Percentiles rank a stretch among this genome's conserved stretches.
Conservation (phyloP, 2,888 invertebrate species). For the Sinotaia quadrata region DNA sequence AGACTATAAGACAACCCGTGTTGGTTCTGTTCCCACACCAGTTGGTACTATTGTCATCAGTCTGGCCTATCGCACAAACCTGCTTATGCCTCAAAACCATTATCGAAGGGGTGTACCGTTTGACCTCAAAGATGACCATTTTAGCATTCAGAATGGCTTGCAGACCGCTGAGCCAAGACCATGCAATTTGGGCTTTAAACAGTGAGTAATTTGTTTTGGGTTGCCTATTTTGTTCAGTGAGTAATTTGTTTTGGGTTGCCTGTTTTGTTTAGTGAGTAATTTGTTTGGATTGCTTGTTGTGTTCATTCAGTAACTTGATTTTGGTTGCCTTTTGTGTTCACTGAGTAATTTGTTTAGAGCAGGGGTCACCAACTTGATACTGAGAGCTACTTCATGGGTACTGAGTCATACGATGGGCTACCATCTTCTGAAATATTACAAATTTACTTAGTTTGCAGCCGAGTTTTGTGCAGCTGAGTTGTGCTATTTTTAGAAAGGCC, state of each 20-base stretch:
- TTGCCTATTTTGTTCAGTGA: constrained; percentile 57
- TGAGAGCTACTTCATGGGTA: no score
- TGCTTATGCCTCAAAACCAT: constrained; percentile 88
- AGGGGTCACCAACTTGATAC: no score
- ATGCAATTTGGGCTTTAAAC: constrained; percentile 58
- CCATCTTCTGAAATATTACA: no score
- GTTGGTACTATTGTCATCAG: constrained; percentile 87
- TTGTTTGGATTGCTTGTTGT: no score
- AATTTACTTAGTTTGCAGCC: no score
- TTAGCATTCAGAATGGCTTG: constrained; percentile 69
- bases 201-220: constrained; percentile 37
- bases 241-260: background rate
- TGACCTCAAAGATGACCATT: constrained; percentile 90
- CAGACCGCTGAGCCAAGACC: constrained; percentile 57
- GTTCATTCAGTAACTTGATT: no score
- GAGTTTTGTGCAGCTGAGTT: no score
- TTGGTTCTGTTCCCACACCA: constrained; percentile 90
- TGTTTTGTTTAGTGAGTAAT: constrained; percentile 53
- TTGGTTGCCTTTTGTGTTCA: constrained; percentile 51
- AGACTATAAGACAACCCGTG: constrained; percentile 83
- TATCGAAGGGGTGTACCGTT: constrained; percentile 80
- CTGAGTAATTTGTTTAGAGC: no score
- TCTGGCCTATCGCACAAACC: constrained; percentile 90
- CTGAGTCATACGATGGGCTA: no score
- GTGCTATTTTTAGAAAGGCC: no score